Percentiles rank a stretch among this genome's conserved stretches.
phyloP scores from a whole-genome alignment of 2,113 vertebrate species.

The Pycnonotus jocosus region DNA sequence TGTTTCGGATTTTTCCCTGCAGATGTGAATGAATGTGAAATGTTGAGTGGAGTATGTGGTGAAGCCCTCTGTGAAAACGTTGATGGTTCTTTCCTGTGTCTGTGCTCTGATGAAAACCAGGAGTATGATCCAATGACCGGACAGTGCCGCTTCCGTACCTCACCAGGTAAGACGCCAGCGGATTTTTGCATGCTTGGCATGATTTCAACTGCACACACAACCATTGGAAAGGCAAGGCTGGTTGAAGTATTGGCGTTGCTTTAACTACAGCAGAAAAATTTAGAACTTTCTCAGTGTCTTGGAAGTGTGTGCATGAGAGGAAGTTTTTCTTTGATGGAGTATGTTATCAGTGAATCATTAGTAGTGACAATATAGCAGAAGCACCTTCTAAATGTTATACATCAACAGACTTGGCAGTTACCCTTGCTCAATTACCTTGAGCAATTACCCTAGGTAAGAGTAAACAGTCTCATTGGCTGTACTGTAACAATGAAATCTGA shows the following conservation, averaged over 20 bases:
- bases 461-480: neutral
- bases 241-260: neutral
- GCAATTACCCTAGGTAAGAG: neutral
- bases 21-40: constrained; percentile 96
- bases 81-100: constrained; percentile 88
- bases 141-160: constrained; percentile 78
- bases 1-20: constrained; percentile 36
- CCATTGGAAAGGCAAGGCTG: neutral
- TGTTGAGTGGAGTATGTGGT: constrained; percentile 89
- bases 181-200: neutral
- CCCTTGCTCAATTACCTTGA: no score
- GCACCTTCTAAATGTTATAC: neutral
- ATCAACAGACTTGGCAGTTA: neutral
- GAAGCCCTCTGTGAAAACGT: constrained; percentile 91
- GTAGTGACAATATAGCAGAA: neutral
- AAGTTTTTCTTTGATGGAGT: neutral
- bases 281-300: neutral
- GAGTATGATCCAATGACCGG: constrained; percentile 88
- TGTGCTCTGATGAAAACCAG: constrained; percentile 83
- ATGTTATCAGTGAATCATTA: neutral
- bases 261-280: neutral
- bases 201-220: neutral
- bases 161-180: constrained; percentile 72
- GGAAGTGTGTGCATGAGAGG: neutral
- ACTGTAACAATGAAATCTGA: neutral